phyloP scores from a whole-genome alignment of 1,140 invertebrate genomes.

The Zelostemma sp. region DNA sequence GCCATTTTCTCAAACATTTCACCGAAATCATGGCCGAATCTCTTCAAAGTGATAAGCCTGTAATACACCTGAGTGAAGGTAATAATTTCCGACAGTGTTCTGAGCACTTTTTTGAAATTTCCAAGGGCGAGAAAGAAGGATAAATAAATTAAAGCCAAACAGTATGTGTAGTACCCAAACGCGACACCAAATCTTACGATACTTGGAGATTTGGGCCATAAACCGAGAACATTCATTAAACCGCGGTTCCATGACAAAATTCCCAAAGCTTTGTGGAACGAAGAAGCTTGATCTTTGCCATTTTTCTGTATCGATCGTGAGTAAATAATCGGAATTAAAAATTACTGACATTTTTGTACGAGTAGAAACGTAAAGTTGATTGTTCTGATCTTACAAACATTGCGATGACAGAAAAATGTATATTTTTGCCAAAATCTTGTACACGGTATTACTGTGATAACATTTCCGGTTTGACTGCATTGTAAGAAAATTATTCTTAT shows the following conservation, averaged over 20 bases:
- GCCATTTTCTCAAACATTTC: slow-evolving; percentile 38
- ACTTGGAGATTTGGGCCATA: slow-evolving; percentile 38
- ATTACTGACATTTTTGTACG: no score
- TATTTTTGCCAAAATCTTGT: no score
- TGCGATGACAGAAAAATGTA: no score
- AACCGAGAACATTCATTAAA: slow-evolving; percentile 35
- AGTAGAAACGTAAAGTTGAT: no score
- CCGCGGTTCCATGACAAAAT: slow-evolving; percentile 43
- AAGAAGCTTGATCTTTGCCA: slow-evolving; percentile 20
- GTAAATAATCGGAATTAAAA: not conserved
- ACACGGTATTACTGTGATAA: no score
- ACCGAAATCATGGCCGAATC: slow-evolving; percentile 37
- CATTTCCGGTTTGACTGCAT: no score
- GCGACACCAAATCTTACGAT: slow-evolving; percentile 29
- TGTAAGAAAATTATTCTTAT: no score
- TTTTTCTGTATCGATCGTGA: slow-evolving; percentile 1
- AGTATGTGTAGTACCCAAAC: slow-evolving; percentile 29
- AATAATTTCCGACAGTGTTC: slow-evolving; percentile 34
- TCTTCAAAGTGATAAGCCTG: slow-evolving; percentile 37
- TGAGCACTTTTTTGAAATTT: slow-evolving; percentile 37
- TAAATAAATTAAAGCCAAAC: slow-evolving; percentile 24
- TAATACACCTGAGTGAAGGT: slow-evolving; percentile 42
- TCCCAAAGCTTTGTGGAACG: slow-evolving; percentile 18
- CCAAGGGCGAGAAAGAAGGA: slow-evolving; percentile 31
- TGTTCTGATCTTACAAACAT: no score